phyloP scores from a whole-genome alignment of 2,888 invertebrate genomes.

The Synergus japonicus region DNA sequence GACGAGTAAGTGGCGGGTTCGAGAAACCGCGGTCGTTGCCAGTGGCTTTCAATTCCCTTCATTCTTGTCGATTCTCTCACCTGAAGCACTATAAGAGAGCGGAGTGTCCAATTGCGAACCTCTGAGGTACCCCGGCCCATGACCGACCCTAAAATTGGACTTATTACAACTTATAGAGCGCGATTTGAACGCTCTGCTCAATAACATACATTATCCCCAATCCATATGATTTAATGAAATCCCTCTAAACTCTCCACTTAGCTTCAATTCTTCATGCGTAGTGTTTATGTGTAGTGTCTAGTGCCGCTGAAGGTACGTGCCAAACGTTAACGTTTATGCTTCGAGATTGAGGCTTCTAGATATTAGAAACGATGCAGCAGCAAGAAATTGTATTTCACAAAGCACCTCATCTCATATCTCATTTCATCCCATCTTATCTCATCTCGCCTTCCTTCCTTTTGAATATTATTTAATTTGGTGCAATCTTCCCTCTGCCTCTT shows the following conservation, averaged over 20 bases:
- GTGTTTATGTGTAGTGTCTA: constrained; percentile 44
- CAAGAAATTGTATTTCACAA: not conserved
- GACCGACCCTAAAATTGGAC: constrained; percentile 77
- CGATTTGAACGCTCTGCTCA: constrained; percentile 77
- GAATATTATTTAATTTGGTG: not conserved
- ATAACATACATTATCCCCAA: constrained; percentile 78
- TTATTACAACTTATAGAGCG: constrained; percentile 78
- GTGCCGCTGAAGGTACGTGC: constrained; percentile 54
- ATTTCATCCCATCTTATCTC: too few species aligned
- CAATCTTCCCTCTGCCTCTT: not conserved
- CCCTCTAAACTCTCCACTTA: constrained; percentile 78
- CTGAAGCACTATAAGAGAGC: too few species aligned
- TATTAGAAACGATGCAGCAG: not conserved
- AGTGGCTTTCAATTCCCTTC: constrained; percentile 64
- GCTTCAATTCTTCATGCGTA: constrained; percentile 71
- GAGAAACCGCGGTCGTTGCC: constrained; percentile 65
- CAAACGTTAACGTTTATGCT: constrained; percentile 47
- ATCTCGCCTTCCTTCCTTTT: too few species aligned
- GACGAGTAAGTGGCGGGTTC: constrained; percentile 77
- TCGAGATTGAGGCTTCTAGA: not conserved
- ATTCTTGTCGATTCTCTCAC: constrained; percentile 30
- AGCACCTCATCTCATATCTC: not conserved
- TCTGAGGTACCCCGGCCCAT: constrained; percentile 72
- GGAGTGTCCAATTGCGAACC: constrained; percentile 59
- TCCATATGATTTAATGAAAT: constrained; percentile 78